These are phyloP conservation scores for Dinocampus coccinellae DNA, from an alignment of 2,888 invertebrate species.

Conservation along the genomic window DNA sequence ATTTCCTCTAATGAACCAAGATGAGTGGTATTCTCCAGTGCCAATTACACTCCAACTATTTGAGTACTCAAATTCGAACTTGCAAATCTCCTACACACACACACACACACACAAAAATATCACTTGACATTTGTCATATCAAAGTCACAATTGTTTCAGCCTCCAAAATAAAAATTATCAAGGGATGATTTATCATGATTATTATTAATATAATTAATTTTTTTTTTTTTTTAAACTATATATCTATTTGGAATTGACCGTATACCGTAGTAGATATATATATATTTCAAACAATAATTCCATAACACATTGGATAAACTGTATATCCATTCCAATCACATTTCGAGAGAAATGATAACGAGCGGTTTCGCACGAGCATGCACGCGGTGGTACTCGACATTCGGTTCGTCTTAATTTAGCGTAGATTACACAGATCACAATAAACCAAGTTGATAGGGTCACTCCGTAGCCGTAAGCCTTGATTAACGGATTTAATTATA, in stretches of 20 bases:
- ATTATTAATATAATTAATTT: too few species aligned
- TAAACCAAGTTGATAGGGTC: conserved; percentile 69
- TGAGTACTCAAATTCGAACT: conserved; percentile 49
- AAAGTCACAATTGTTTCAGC: too few species aligned
- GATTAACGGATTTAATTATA: conserved; percentile 70
- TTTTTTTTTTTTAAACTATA: too few species aligned
- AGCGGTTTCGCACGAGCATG: conserved; percentile 23
- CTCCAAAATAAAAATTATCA: neutral
- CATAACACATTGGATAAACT: neutral
- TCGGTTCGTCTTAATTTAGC: conserved; percentile 65
- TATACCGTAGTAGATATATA: too few species aligned
- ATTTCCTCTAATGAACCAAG: conserved; percentile 70
- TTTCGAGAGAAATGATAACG: conserved; percentile 16
- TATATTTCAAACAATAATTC: conserved; percentile 2
- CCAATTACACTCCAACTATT: conserved; percentile 66
- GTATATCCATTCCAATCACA: neutral
- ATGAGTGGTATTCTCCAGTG: conserved; percentile 67
- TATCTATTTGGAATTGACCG: too few species aligned
- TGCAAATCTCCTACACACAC: conserved; percentile 51
- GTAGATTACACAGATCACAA: conserved; percentile 68
- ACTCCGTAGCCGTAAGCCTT: conserved; percentile 66
- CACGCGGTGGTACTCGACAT: conserved; percentile 13
- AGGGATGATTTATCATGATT: too few species aligned
- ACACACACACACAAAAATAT: conserved; percentile 16
- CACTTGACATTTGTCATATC: conserved; percentile 66